Evolutionary conservation across 2,113 vertebrate species (phyloP).

Genomic region (Anarhynchus alexandrinus): DNA sequence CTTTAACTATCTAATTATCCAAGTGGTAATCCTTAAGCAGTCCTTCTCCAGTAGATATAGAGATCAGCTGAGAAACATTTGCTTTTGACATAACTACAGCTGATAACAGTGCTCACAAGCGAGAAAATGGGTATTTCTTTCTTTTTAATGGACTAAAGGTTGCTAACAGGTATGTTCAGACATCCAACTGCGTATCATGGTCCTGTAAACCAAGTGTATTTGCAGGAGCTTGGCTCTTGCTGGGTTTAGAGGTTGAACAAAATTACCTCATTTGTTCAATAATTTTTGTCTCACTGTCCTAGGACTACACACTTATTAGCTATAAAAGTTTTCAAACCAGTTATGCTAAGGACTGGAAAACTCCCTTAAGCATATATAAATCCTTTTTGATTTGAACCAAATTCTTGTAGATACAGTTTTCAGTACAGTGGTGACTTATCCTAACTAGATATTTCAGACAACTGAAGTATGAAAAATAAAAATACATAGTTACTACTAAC

Average conservation of each 20-base stretch:
- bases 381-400: neutral
- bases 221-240: neutral
- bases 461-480: neutral
- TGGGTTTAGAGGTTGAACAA: neutral
- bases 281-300: neutral
- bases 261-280: neutral
- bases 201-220: neutral
- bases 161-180: neutral
- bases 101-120: neutral
- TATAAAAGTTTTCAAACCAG: neutral
- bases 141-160: neutral
- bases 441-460: neutral
- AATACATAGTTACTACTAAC: neutral
- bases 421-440: neutral
- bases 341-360: neutral
- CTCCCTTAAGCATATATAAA: neutral
- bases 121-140: neutral
- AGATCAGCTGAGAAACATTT: neutral
- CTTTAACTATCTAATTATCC: neutral
- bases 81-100: neutral
- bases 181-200: accelerated
- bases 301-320: neutral
- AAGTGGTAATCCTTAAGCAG: neutral
- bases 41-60: neutral
- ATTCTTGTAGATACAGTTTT: neutral